Base-by-base conservation (phyloP, 2,888 invertebrate species). In the Ormyrus nitidulus region DNA sequence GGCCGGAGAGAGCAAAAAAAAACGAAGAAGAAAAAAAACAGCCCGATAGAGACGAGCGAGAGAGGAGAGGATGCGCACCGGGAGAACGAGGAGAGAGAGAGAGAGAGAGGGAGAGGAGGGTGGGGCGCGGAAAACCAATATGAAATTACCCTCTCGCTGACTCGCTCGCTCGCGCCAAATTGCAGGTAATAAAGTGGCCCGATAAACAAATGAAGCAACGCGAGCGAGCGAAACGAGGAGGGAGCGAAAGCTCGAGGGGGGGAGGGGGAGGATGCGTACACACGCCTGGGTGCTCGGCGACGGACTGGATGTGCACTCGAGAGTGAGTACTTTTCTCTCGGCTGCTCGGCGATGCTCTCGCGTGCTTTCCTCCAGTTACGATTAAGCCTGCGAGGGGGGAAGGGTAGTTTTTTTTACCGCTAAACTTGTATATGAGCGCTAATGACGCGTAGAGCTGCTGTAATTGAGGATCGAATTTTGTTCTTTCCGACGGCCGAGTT, bases 141-240 rank as follows among this genome's bases (percentile, higher is more conserved):
- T 88, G 87, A 88, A 89, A 89, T 89, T 89, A 88, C 85, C 65
- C 65, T 85, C 85, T 87, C 86, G 86, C 87, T 87, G 34, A 34
- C 34, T 34, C 34, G 34, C 88, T 86, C 87, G 86, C 85, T 85
- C 86, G 86, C 87, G 85, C 87, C 86, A 89, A 88, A 88, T 88
- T 89, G 86, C 88, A 85, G 89, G 88, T 88, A 88, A 89, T 89
- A 88, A 88, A 88, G 87, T 84, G 86, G 84, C 85, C 86, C 88
- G 88, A 89, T 89, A 88, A 87, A 88, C 86, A 88, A 89, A 89
- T 89, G 87, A 88, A 89, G 86, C 86, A 89, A 85, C 86, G 86
- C 84, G 86, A 86, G 64, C 10, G 46, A 51, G 51, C n/a, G 6
- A 53, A 44, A 48, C 34, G 34, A 34, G 34, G 34, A 34, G 34